Percentiles rank a stretch among this genome's conserved stretches.
Evolutionary conservation across 2,888 invertebrate species (phyloP).

Genomic region (Diloba caeruleocephala): DNA sequence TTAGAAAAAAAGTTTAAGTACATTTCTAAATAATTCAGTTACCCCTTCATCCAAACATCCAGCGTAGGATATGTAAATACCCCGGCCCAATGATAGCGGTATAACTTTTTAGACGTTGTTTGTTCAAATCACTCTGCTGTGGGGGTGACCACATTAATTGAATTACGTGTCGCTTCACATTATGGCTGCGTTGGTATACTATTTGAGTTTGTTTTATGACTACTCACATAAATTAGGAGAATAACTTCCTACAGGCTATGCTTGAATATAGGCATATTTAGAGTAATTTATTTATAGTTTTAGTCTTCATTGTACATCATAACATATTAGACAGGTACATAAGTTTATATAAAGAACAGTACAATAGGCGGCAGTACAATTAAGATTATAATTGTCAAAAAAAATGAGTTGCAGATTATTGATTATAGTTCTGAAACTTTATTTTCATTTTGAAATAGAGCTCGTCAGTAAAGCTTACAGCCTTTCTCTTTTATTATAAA

Average conservation of each 20-base stretch:
- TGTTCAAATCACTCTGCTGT: conserved; percentile 63
- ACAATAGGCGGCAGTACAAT: no score
- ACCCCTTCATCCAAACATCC: conserved; percentile 12
- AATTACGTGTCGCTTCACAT: conserved; percentile 75
- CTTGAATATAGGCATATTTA: no score
- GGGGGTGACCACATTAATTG: conserved; percentile 74
- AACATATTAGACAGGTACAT: no score
- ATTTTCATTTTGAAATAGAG: no score
- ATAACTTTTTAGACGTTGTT: conserved; percentile 76
- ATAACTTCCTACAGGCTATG: conserved; percentile 7
- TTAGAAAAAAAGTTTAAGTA: conserved; percentile 2
- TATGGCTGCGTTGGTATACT: conserved; percentile 38
- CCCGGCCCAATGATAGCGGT: conserved; percentile 63
- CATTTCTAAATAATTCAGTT: conserved; percentile 32
- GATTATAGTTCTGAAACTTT: no score
- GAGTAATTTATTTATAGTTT: no score
- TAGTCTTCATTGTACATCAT: no score
- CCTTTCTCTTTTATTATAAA: no score
- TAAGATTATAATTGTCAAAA: no score
- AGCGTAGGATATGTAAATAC: conserved; percentile 69
- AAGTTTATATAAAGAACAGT: no score
- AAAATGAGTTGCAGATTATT: no score
- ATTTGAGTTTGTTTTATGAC: conserved; percentile 54
- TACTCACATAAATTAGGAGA: conserved; percentile 47
- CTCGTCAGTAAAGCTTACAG: no score